phyloP scores from a whole-genome alignment of 2,113 vertebrate genomes.

The Peromyscus maniculatus region DNA sequence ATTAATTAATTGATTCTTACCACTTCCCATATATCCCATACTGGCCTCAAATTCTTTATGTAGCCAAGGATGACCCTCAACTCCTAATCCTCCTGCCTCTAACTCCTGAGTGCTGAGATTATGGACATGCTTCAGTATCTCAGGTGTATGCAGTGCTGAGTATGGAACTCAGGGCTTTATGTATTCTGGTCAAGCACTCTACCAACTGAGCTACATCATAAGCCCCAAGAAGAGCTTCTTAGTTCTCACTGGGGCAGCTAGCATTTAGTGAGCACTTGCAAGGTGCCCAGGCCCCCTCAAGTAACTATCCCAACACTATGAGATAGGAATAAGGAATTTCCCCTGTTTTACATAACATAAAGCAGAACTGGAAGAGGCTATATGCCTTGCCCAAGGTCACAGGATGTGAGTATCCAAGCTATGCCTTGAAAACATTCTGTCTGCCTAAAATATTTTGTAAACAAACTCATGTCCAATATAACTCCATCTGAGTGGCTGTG shows the following conservation, averaged over 20 bases:
- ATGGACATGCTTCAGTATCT: background rate
- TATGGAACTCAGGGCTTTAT: background rate
- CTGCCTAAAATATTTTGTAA: constrained; percentile 27
- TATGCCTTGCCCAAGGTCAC: background rate
- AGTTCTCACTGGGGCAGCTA: background rate
- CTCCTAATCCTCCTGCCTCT: background rate
- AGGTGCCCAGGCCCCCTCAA: background rate
- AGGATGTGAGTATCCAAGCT: background rate
- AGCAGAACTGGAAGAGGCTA: background rate
- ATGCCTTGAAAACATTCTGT: background rate
- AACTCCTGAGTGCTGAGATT: background rate
- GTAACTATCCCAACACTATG: background rate
- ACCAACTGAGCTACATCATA: background rate
- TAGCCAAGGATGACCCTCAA: background rate
- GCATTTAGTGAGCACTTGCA: background rate
- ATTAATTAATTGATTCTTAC: background rate
- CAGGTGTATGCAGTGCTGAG: background rate
- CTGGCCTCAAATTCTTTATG: background rate
- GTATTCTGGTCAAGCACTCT: background rate
- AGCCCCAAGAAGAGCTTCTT: background rate
- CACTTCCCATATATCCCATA: background rate
- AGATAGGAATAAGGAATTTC: background rate
- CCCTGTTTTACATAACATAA: background rate
- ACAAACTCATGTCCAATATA: background rate
- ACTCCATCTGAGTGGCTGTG: background rate